Evolutionary conservation across 2,888 invertebrate genomes (phyloP).

Genomic region (Pristionchus fissidentatus): DNA sequence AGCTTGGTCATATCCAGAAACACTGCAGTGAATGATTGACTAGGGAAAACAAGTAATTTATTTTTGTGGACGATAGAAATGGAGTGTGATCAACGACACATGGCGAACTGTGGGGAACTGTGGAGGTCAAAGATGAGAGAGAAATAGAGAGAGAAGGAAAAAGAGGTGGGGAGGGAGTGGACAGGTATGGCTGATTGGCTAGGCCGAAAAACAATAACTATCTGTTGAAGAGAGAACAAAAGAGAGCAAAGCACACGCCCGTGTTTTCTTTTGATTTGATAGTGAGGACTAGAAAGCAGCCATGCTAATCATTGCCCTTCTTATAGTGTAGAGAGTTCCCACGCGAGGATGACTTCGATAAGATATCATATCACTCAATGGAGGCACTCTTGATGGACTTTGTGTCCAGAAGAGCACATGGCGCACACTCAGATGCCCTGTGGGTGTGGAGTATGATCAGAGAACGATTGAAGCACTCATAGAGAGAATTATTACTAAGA

Average conservation of each 20-base stretch:
- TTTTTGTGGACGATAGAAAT: too few relatives aligned
- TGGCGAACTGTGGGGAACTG: not conserved
- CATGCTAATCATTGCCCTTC: not conserved
- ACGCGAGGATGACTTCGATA: not conserved
- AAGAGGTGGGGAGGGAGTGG: not conserved
- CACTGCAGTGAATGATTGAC: not conserved
- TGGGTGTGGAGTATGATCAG: too few relatives aligned
- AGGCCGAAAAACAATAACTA: not conserved
- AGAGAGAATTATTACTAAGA: too few relatives aligned
- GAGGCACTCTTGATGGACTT: not conserved
- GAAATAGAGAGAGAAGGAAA: not conserved
- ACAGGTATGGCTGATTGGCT: not conserved
- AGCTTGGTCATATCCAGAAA: slow-evolving; percentile 15
- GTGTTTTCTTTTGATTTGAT: not conserved
- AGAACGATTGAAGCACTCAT: too few relatives aligned
- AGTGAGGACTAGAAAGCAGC: not conserved
- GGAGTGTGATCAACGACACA: too few relatives aligned
- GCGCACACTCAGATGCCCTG: too few relatives aligned
- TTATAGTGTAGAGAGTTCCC: too few relatives aligned
- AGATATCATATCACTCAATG: slow-evolving; percentile 16
- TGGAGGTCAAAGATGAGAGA: not conserved
- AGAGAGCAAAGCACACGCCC: not conserved
- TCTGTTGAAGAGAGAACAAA: not conserved
- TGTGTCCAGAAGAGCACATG: not conserved
- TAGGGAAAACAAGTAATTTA: not conserved